phyloP scores from a whole-genome alignment of 2,113 vertebrate species.

The Gallinago undulata region DNA sequence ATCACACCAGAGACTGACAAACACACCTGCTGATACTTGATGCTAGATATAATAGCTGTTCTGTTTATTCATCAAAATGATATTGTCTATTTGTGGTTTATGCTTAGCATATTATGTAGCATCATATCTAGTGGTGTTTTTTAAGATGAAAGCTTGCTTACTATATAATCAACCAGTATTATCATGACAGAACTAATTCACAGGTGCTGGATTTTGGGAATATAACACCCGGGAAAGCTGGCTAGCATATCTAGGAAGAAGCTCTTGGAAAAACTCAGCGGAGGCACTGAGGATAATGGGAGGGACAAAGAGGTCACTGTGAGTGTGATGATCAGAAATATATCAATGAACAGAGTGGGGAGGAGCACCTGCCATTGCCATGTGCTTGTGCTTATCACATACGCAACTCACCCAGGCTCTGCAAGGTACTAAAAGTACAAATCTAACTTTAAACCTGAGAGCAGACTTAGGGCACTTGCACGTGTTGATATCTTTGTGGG shows the following conservation, averaged over 20 bases:
- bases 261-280: neutral
- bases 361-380: neutral
- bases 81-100: neutral
- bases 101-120: neutral
- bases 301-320: neutral
- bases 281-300: neutral
- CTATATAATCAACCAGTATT: neutral
- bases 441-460: neutral
- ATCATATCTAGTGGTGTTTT: neutral
- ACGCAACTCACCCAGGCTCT: neutral
- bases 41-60: neutral
- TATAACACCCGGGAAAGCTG: neutral
- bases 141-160: neutral
- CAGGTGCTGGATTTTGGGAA: neutral
- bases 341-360: neutral
- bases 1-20: neutral
- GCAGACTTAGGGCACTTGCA: fast-evolving
- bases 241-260: neutral
- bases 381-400: neutral
- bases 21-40: neutral
- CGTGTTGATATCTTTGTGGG: neutral
- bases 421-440: neutral
- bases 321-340: neutral
- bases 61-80: neutral
- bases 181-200: neutral